Conservation (phyloP, 2,797 vertebrate species). For the Sparidentex hasta region DNA sequence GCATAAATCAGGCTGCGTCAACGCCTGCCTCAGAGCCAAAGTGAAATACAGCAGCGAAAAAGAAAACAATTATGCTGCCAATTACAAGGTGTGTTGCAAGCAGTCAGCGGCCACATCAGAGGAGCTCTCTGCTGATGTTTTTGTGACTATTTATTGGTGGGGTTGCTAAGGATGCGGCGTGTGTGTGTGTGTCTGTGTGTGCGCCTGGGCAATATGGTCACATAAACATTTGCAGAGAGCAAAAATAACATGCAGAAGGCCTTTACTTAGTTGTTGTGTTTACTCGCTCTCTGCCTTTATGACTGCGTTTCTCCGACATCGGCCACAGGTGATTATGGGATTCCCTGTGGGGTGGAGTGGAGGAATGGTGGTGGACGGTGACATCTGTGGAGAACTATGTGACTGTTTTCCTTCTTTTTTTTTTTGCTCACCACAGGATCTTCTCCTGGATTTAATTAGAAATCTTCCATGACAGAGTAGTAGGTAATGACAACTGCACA, state of each 20-base stretch:
- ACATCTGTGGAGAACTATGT: constrained; percentile 66
- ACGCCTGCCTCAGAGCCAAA: constrained; percentile 54
- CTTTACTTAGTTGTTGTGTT: constrained; percentile 70
- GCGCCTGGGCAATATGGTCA: constrained; percentile 57
- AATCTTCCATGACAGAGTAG: constrained; percentile 48
- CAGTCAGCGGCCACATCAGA: constrained; percentile 69
- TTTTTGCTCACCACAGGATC: constrained; percentile 40
- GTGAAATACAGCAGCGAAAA: constrained; percentile 69
- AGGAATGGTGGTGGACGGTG: constrained; percentile 49
- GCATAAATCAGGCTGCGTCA: constrained; percentile 68
- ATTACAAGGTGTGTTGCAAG: constrained; percentile 79
- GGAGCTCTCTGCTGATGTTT: constrained; percentile 51
- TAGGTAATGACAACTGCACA: constrained; percentile 47
- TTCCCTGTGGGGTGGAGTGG: constrained; percentile 46
- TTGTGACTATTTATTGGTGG: constrained; percentile 65
- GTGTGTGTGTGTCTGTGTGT: constrained; percentile 28
- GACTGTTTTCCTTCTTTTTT: constrained; percentile 19
- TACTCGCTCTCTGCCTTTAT: constrained; percentile 59
- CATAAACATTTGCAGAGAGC: constrained; percentile 68
- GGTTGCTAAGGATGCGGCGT: constrained; percentile 74
- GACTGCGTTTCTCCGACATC: constrained; percentile 61
- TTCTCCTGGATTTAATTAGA: constrained; percentile 52
- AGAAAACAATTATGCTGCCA: constrained; percentile 77
- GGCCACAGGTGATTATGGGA: constrained; percentile 73
- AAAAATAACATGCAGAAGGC: constrained; percentile 75